These are phyloP conservation scores for Lithophane leautieri DNA, from an alignment of 2,888 invertebrate genomes.

Conservation along the genomic window DNA sequence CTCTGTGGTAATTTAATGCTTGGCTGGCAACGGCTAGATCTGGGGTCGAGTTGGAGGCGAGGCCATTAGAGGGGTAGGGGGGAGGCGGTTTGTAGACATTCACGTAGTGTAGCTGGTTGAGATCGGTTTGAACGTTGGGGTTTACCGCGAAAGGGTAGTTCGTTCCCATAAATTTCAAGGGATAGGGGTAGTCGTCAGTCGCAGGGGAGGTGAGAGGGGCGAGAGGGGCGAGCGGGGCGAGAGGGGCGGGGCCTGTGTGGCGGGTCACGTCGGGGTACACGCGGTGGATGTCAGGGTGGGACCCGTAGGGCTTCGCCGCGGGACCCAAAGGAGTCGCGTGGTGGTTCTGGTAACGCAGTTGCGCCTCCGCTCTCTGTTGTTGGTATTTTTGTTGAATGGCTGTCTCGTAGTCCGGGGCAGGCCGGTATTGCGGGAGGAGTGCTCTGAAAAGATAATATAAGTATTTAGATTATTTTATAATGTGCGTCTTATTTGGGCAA, in stretches of 20 bases:
- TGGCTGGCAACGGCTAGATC: conserved; percentile 94
- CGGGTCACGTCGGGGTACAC: conserved; percentile 92
- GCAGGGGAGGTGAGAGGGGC: conserved; percentile 68
- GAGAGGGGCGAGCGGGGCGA: conserved; percentile 58
- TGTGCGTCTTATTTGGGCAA: not conserved
- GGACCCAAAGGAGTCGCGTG: conserved; percentile 75
- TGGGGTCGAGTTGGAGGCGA: conserved; percentile 96
- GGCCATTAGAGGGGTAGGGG: conserved; percentile 94
- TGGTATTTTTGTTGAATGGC: conserved; percentile 96
- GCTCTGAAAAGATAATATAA: conserved; percentile 87
- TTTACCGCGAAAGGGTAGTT: conserved; percentile 85
- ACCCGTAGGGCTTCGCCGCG: conserved; percentile 90
- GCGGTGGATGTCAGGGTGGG: conserved; percentile 94
- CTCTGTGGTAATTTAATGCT: conserved; percentile 86
- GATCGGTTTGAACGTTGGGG: conserved; percentile 83
- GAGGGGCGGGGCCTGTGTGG: conserved; percentile 78
- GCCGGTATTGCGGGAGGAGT: conserved; percentile 95
- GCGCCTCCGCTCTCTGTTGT: conserved; percentile 84
- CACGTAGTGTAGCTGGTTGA: conserved; percentile 90
- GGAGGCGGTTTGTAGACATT: conserved; percentile 96
- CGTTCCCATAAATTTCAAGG: conserved; percentile 78
- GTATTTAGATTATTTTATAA: not conserved
- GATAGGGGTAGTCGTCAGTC: conserved; percentile 82
- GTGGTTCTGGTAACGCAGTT: conserved; percentile 83
- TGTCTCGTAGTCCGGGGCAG: conserved; percentile 98